A percentile compares a stretch with the other conserved stretches of the same genome.
Evolutionary conservation across 2,797 vertebrate genomes (phyloP).

Genomic region (Cyprinella venusta): DNA sequence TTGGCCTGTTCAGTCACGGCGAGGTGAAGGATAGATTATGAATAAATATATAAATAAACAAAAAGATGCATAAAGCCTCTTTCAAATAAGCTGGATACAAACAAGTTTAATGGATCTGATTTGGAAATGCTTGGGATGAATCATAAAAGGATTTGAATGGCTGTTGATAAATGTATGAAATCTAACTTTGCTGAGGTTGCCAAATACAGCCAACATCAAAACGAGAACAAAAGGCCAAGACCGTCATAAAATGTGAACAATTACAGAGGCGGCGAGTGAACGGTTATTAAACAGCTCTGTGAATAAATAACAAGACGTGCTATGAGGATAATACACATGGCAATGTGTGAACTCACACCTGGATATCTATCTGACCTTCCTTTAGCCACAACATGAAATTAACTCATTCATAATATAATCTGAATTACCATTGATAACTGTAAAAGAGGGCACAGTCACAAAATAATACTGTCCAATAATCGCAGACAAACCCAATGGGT

Average conservation of each 20-base stretch:
- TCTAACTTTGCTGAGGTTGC: conserved; percentile 7
- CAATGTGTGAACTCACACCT: neutral
- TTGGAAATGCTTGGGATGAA: neutral
- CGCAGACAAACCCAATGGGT: neutral
- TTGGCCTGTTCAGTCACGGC: neutral
- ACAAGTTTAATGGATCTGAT: neutral
- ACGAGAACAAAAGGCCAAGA: conserved; percentile 24
- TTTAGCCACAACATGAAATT: neutral
- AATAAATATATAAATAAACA: neutral
- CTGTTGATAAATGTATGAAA: conserved; percentile 11
- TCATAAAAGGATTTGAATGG: neutral
- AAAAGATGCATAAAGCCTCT: neutral
- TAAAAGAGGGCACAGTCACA: neutral
- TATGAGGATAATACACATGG: neutral
- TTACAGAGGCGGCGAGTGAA: neutral
- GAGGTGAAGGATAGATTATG: neutral
- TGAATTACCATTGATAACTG: neutral
- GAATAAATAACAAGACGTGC: neutral
- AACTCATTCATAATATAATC: neutral
- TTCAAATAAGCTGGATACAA: neutral
- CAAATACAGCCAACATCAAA: conserved; percentile 11
- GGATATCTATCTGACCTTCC: neutral
- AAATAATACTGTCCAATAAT: neutral
- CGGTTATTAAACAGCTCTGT: conserved; percentile 16
- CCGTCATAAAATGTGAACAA: conserved; percentile 20